A percentile compares a stretch with the other conserved stretches of the same genome.
phyloP scores from a whole-genome alignment of 2,797 vertebrate genomes.

The Sphenopsis melanotis region DNA sequence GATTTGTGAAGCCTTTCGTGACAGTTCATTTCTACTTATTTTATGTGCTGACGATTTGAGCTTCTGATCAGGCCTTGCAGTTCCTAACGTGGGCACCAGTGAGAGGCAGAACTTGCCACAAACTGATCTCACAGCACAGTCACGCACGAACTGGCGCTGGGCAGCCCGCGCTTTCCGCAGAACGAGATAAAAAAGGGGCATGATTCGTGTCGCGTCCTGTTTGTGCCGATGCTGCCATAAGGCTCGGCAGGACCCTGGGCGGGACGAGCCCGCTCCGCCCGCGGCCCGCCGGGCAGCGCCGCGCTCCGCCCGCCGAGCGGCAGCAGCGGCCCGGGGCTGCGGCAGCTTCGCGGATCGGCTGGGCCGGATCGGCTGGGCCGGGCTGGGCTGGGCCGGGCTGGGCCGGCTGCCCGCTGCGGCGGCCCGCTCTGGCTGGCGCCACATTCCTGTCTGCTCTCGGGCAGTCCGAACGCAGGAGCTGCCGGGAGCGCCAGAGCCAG shows the following conservation, averaged over 20 bases:
- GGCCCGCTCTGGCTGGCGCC: fast-evolving
- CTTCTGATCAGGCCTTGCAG: background rate
- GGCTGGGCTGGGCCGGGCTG: fast-evolving
- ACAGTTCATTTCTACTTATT: background rate
- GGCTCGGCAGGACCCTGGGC: fast-evolving
- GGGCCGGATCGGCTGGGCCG: background rate
- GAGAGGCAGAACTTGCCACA: background rate
- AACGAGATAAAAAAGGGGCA: fast-evolving
- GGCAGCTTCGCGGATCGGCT: background rate
- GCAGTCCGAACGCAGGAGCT: fast-evolving
- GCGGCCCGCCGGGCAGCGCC: background rate
- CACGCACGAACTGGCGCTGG: background rate
- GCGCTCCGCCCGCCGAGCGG: background rate
- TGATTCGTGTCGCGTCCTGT: fast-evolving
- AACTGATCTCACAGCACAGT: background rate
- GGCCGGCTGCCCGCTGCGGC: background rate
- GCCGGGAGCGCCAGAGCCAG: fast-evolving
- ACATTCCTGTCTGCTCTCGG: fast-evolving
- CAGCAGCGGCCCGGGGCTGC: background rate
- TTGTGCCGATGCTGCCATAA: fast-evolving
- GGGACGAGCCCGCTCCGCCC: background rate
- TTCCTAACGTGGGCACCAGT: fast-evolving
- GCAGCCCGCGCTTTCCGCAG: background rate
- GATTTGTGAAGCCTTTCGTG: background rate
- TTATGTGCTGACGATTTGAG: background rate